Conservation (phyloP, 2,797 vertebrate species). For the Erithacus rubecula region DNA sequence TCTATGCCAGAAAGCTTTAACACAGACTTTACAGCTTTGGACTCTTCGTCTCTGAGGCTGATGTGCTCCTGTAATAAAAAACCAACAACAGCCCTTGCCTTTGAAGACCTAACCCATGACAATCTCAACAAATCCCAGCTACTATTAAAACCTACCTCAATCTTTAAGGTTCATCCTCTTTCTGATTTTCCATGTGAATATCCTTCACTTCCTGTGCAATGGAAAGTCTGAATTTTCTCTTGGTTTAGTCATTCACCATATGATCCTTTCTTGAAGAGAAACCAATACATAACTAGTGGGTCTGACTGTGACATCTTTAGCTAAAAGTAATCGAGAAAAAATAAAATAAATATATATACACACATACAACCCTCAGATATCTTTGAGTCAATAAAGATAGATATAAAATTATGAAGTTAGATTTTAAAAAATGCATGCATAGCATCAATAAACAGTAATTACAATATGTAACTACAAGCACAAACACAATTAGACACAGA, state of each 20-base stretch:
- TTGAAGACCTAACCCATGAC: too few species aligned
- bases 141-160: background rate
- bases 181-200: background rate
- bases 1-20: too few species aligned
- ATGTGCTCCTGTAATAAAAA: too few species aligned
- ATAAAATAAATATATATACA: background rate
- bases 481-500: constrained; percentile 44
- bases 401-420: background rate
- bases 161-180: background rate
- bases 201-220: background rate
- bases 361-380: background rate
- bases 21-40: too few species aligned
- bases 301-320: background rate
- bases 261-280: background rate
- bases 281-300: background rate
- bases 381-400: background rate
- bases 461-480: constrained; percentile 1
- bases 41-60: too few species aligned
- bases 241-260: background rate
- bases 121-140: background rate
- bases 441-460: constrained; percentile 9
- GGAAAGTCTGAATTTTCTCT: background rate
- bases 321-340: background rate
- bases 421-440: background rate
- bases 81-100: too few species aligned